These are phyloP conservation scores for Echinometra lucunter DNA, from an alignment of 53 echinoderm and acorn worm species.

Conservation along the genomic window DNA sequence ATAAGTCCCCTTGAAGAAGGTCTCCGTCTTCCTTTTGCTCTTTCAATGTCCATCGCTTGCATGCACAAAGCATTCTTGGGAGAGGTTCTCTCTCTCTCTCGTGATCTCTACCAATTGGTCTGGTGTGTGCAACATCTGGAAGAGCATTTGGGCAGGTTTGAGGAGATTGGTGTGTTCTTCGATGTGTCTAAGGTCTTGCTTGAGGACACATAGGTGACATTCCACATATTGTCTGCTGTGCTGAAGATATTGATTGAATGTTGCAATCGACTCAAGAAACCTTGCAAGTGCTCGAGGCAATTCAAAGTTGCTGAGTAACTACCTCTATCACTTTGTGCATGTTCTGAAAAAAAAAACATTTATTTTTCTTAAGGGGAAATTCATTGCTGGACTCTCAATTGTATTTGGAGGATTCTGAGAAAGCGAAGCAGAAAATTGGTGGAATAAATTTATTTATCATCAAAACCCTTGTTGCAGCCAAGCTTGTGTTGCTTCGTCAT, in stretches of 20 bases:
- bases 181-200: too few relatives aligned
- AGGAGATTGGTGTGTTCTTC: not conserved
- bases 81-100: slow-evolving; percentile 23
- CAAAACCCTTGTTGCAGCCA: not conserved
- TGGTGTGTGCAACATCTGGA: not conserved
- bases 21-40: slow-evolving; percentile 8
- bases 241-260: slow-evolving; percentile 35
- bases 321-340: not conserved
- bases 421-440: not conserved
- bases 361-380: not conserved
- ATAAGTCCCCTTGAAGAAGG: not conserved
- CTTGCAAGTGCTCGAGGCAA: slow-evolving; percentile 23
- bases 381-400: not conserved
- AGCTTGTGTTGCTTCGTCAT: not conserved
- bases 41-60: slow-evolving; percentile 18
- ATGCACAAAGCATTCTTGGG: slow-evolving; percentile 11
- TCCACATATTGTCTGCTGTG: slow-evolving; percentile 20
- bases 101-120: not conserved
- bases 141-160: not conserved
- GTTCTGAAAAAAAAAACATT: not conserved
- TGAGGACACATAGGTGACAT: slow-evolving; percentile 51
- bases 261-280: not conserved
- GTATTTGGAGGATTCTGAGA: not conserved
- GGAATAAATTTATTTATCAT: not conserved
- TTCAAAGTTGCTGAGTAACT: slow-evolving; percentile 1